Evolutionary conservation across 2,113 vertebrate species (phyloP), one percentile per base, ranked within the genome.

Genomic region (Calonectris borealis): DNA sequence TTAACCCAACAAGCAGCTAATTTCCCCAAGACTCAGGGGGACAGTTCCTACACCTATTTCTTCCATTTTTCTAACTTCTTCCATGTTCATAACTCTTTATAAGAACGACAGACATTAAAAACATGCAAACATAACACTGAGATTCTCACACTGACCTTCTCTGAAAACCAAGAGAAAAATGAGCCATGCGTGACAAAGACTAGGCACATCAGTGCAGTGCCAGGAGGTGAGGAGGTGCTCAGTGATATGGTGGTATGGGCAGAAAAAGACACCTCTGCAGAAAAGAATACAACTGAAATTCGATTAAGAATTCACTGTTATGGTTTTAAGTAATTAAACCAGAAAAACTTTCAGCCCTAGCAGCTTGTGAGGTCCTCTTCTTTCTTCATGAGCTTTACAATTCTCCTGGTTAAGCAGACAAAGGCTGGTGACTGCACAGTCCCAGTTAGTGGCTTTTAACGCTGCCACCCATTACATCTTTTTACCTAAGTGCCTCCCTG

Each of bases 151-250:
- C 10, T 0, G 1, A 16, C 19, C 40, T 52, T 17, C 48, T 64
- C 31, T 82, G 64, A 32, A 68, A 92, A 69, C 10, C 13, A 36
- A 42, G 40, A 49, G 10, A 55, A 57, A 49, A 62, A 18, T 17
- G 13, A 76, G 9, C 17, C 25, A 16, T 3, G 4, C 0, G 0
- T 16, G 21, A 26, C 32, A 58, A 32, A 64, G 26, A 26, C 27
- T 4, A n/a, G 25, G 40, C 26, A 32, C n/a, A 11, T 14, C 11
- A 36, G 7, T 55, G 34, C 27, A 15, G 17, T 32, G 21, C 40
- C 20, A 27, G n/a, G 49, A 57, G 49, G 34, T 49, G 62, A n/a
- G 60, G 26, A 77, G 49, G 24, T 34, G 49, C 26, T 83, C 34
- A 58, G 26, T 15, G 48, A 11, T 49, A 13, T 6, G n/a, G 48